These are phyloP conservation scores for Epizoanthus rinbou DNA, from an alignment of 92 coral and sea anemone species.

Conservation along the genomic window DNA sequence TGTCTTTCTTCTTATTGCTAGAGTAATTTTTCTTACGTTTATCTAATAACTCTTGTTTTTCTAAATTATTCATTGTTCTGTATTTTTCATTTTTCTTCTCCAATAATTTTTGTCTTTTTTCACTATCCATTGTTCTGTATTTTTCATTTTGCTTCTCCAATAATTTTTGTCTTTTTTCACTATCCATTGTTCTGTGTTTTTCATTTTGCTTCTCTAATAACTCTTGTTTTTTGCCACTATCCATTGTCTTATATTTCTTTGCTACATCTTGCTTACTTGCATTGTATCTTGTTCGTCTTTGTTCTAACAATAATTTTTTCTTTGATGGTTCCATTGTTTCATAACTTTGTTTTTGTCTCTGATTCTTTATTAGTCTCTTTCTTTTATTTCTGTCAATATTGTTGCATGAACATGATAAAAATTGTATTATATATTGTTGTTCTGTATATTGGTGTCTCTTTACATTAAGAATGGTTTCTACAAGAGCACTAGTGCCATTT, in stretches of 20 bases:
- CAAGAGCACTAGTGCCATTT: slow-evolving; percentile 54
- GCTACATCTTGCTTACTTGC: no score
- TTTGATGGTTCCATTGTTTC: slow-evolving; percentile 53
- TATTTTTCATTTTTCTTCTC: slow-evolving; percentile 34
- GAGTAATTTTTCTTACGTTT: slow-evolving; percentile 22
- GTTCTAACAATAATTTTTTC: slow-evolving; percentile 40
- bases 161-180: slow-evolving; percentile 18
- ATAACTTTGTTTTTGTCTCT: slow-evolving; percentile 48
- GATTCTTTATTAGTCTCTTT: slow-evolving; percentile 47
- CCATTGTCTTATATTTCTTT: no score
- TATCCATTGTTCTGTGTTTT: no score
- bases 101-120: slow-evolving; percentile 2
- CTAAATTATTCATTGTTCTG: slow-evolving; percentile 40
- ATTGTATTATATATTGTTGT: slow-evolving; percentile 54
- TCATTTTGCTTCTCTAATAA: no score
- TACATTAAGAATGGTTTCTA: slow-evolving; percentile 49
- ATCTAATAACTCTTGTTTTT: slow-evolving; percentile 28
- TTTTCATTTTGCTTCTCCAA: slow-evolving; percentile 34
- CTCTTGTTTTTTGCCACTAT: no score
- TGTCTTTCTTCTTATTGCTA: slow-evolving; percentile 25
- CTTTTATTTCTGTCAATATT: slow-evolving; percentile 56
- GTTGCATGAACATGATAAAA: slow-evolving; percentile 52
- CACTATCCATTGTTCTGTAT: slow-evolving; percentile 44
- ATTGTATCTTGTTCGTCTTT: slow-evolving; percentile 41
- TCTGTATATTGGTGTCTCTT: slow-evolving; percentile 18